Percentiles rank a stretch among this genome's conserved stretches.
Evolutionary conservation across 2,113 vertebrate genomes (phyloP).

Genomic region (Hypomesus transpacificus): DNA sequence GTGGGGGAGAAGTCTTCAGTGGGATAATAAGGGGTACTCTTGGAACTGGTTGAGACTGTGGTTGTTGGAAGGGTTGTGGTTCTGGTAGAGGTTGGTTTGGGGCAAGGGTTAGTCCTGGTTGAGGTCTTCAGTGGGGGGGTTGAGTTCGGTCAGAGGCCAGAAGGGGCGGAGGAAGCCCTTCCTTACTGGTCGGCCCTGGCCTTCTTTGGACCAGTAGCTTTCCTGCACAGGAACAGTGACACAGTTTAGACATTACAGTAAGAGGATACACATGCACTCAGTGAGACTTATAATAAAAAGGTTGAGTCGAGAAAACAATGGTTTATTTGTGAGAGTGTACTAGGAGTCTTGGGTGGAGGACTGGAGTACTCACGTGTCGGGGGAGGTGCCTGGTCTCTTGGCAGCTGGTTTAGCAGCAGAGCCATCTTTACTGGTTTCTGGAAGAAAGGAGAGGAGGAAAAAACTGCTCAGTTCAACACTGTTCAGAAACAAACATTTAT

Average conservation of each 20-base stretch:
- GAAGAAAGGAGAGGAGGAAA: not conserved
- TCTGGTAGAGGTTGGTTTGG: constrained; percentile 16
- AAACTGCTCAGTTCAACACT: not conserved
- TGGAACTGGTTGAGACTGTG: constrained; percentile 6
- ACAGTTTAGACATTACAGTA: constrained; percentile 3
- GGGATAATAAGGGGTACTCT: too few species aligned
- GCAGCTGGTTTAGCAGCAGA: constrained; percentile 72
- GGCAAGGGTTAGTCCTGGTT: constrained; percentile 18
- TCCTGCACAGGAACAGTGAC: constrained; percentile 58
- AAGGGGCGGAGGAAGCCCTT: constrained; percentile 37
- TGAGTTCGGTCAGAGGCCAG: constrained; percentile 41
- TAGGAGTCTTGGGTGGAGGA: not conserved
- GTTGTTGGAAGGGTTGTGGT: not conserved
- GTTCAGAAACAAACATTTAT: not conserved
- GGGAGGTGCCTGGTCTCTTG: constrained; percentile 75
- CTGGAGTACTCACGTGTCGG: constrained; percentile 70
- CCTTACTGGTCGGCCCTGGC: constrained; percentile 78
- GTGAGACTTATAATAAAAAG: not conserved
- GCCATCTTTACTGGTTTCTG: constrained; percentile 79
- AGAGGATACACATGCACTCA: not conserved
- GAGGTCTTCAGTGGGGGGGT: constrained; percentile 33
- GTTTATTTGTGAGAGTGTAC: too few species aligned
- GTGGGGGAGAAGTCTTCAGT: not conserved
- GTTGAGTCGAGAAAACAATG: not conserved
- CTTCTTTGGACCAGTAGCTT: constrained; percentile 81